These are phyloP conservation scores for Drosophila helvetica DNA, from an alignment of 2,888 invertebrate species.

Conservation along the genomic window DNA sequence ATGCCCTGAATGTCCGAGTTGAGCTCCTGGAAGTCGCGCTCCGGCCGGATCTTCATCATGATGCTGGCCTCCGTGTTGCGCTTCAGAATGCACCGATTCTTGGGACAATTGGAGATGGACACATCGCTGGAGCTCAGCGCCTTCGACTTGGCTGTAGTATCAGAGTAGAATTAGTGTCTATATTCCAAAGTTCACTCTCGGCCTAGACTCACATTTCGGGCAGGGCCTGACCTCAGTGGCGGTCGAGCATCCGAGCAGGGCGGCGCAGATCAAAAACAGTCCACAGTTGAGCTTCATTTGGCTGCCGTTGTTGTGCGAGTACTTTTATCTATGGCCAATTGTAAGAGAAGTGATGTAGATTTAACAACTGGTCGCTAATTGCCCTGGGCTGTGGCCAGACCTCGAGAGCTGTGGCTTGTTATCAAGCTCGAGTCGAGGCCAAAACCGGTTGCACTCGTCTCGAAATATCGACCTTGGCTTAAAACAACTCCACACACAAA, in stretches of 20 bases:
- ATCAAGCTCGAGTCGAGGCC: slow-evolving; percentile 23
- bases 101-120: slow-evolving; percentile 86
- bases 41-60: slow-evolving; percentile 86
- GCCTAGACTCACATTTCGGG: slow-evolving; percentile 70
- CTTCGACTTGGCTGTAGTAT: slow-evolving; percentile 83
- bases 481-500: slow-evolving; percentile 24
- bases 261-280: slow-evolving; percentile 52
- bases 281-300: slow-evolving; percentile 56
- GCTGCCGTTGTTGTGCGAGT: background rate
- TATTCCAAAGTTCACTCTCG: background rate
- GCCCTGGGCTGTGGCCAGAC: slow-evolving; percentile 5
- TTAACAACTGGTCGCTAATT: slow-evolving; percentile 52
- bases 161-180: background rate
- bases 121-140: slow-evolving; percentile 84
- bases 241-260: slow-evolving; percentile 45
- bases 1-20: slow-evolving; percentile 87
- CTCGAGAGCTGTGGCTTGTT: slow-evolving; percentile 33
- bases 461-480: slow-evolving; percentile 71
- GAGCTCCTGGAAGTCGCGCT: slow-evolving; percentile 85
- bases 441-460: slow-evolving; percentile 59
- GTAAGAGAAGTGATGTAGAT: slow-evolving; percentile 24
- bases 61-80: slow-evolving; percentile 86
- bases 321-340: slow-evolving; percentile 22
- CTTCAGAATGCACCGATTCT: slow-evolving; percentile 87
- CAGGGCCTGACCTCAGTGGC: slow-evolving; percentile 75